Evolutionary conservation across 2,113 vertebrate genomes (phyloP).

Genomic region (Boleophthalmus pectinirostris): DNA sequence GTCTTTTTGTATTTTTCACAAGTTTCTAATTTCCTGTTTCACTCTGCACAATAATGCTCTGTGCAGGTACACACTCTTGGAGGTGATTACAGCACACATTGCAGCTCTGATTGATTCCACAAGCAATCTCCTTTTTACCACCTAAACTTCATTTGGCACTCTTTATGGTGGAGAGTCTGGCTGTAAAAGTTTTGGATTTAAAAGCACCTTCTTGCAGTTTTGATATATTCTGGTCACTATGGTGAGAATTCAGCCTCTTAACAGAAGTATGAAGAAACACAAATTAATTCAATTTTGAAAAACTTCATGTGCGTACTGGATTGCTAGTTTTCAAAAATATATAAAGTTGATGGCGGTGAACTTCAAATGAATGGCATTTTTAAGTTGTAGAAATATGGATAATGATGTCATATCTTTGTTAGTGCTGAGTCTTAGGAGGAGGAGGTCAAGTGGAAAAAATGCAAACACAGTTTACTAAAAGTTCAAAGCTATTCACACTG

Average conservation of each 20-base stretch:
- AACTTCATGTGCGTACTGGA: no score
- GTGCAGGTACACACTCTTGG: background rate
- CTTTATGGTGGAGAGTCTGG: background rate
- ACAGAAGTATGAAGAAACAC: no score
- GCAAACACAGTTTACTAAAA: background rate
- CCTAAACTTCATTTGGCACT: background rate
- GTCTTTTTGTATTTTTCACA: background rate
- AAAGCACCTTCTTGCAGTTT: background rate
- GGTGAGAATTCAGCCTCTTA: no score
- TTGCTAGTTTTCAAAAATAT: background rate
- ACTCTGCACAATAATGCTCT: background rate
- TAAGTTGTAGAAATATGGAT: background rate
- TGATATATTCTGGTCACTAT: background rate
- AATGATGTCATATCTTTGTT: background rate
- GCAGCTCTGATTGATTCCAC: background rate
- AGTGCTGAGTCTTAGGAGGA: background rate
- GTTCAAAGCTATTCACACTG: background rate
- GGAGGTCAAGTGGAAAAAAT: background rate
- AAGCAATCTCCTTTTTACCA: background rate
- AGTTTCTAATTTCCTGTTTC: conserved; percentile 5
- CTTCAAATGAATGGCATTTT: background rate
- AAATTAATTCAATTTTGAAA: no score
- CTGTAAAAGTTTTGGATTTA: background rate
- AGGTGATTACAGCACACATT: background rate
- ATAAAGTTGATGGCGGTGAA: background rate